Evolutionary conservation across 2,888 invertebrate genomes (phyloP).

Genomic region (Eubasilissa splendida): DNA sequence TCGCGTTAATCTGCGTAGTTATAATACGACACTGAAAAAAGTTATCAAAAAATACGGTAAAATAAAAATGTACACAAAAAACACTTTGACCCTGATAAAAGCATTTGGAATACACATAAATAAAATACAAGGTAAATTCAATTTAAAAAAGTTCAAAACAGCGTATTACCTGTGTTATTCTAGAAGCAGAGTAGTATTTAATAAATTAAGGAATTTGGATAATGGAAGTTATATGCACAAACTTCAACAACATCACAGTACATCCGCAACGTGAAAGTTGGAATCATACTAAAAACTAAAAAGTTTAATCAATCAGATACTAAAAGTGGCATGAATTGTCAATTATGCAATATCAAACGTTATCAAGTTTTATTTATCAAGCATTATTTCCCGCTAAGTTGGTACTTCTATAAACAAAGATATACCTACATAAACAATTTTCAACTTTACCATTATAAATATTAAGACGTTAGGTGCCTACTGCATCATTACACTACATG

Average conservation of each 20-base stretch:
- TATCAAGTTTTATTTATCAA: constrained; percentile 13
- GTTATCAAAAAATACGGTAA: no score
- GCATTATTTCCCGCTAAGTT: neutral
- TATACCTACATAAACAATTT: constrained; percentile 22
- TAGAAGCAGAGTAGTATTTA: constrained; percentile 13
- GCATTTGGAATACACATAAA: neutral
- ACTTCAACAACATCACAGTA: constrained; percentile 4
- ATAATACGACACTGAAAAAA: no score
- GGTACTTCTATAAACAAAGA: constrained; percentile 3
- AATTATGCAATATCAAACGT: constrained; percentile 45
- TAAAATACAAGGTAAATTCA: neutral
- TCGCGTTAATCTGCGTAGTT: no score
- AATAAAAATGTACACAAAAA: no score
- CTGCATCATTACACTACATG: no score
- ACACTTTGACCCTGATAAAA: no score
- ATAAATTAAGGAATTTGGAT: neutral
- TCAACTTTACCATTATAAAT: neutral
- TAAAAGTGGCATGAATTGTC: constrained; percentile 38
- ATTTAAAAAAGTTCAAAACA: neutral
- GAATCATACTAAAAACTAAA: constrained; percentile 35
- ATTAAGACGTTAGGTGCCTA: no score
- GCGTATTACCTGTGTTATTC: neutral
- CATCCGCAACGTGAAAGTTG: neutral
- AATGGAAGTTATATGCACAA: neutral
- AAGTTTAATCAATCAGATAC: neutral